Conservation (phyloP, 2,888 invertebrate genomes). For the Clivina fossor region DNA sequence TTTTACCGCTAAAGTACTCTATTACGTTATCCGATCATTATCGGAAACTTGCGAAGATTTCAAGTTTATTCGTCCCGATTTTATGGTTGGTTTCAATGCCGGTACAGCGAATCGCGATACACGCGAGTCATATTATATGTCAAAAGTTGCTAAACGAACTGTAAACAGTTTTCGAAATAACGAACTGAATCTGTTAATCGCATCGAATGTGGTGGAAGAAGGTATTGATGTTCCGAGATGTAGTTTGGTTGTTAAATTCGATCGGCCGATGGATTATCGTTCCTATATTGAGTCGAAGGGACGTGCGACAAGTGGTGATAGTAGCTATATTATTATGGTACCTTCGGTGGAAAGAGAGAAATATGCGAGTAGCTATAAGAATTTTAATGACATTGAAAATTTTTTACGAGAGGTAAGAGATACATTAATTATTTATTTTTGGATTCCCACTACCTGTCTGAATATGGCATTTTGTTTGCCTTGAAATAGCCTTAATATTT, state of each 20-base stretch:
- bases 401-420: constrained; percentile 57
- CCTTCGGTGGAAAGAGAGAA: constrained; percentile 46
- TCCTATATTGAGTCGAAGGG: constrained; percentile 91
- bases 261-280: constrained; percentile 69
- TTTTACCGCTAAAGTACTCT: constrained; percentile 75
- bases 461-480: too few relatives aligned
- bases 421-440: too few relatives aligned
- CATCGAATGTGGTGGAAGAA: constrained; percentile 86
- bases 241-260: constrained; percentile 75
- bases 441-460: too few relatives aligned
- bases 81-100: constrained; percentile 68
- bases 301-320: constrained; percentile 69
- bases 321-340: constrained; percentile 64
- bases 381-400: constrained; percentile 54
- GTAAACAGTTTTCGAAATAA: constrained; percentile 61
- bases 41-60: constrained; percentile 55
- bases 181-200: constrained; percentile 65
- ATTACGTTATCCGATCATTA: constrained; percentile 63
- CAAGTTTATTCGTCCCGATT: constrained; percentile 66
- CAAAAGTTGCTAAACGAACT: constrained; percentile 59
- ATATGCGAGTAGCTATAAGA: constrained; percentile 50
- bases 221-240: constrained; percentile 86
- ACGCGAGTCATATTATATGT: constrained; percentile 53
- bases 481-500: too few relatives aligned
- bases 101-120: constrained; percentile 59